Base-by-base conservation (phyloP, 2,113 vertebrate species). In the Heterotilapia buettikoferi region DNA sequence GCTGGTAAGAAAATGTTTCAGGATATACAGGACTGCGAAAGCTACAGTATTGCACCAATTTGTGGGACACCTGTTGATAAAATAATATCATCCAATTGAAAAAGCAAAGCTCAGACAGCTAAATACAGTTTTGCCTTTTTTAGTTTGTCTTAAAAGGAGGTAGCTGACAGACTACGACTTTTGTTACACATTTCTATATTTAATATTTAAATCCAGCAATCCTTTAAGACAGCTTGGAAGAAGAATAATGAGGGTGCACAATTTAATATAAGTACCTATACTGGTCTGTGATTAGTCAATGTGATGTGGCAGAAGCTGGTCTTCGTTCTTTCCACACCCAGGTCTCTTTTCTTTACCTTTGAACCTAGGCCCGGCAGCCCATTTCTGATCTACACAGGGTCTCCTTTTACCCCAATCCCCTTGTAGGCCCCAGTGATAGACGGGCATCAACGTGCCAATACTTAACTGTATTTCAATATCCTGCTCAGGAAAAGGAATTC, bases 391-490 rank as follows among this genome's bases (percentile, higher is more conserved):
- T 95, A 89, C 80, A 88, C 89, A 91, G 81, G 83, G 86, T 89
- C 84, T 95, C 92, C 84, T 76, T 84, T 91, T 86, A 86, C 91
- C 36, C 86, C 80, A 2, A 45, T 54, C 95, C 94, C 89, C 88
- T 91, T 90, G 84, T 93, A 95, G 96, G 96, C 89, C 89, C 43
- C 68, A 89, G 96, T 98, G 98, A 98, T 98, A 96, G 97, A 98
- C 97, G 96, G 95, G 96, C 94, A 93, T 96, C 97, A 95, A 96
- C 94, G 94, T 97, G 97, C 96, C 97, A 97, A 97, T 97, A 95
- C 94, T 94, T 95, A 96, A 97, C 97, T 97, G 98, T 98, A 98
- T 97, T 98, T 98, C 97, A 98, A 98, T 98, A 98, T 98, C 97
- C 98, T 98, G 97, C 96, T 94, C 95, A 94, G 94, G 94, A 96